Conservation (phyloP, 2,888 invertebrate species). For the Corbicula japonica region DNA sequence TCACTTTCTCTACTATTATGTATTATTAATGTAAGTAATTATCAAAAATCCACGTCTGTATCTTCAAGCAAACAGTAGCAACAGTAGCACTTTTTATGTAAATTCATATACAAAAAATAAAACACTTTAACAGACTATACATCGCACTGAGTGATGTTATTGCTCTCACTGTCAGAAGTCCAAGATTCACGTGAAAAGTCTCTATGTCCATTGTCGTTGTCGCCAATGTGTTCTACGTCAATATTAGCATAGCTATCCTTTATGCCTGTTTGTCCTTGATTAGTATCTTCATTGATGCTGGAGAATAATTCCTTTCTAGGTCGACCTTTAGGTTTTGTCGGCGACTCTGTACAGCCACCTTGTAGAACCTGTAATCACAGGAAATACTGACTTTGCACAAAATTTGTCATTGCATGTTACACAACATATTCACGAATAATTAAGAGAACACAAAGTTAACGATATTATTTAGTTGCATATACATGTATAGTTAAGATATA, state of each 20-base stretch:
- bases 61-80: background rate
- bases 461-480: too few species aligned
- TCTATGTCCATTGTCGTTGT: background rate
- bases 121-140: background rate
- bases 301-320: conserved; percentile 82
- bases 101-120: background rate
- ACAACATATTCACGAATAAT: too few species aligned
- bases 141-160: background rate
- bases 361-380: conserved; percentile 85
- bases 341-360: conserved; percentile 84
- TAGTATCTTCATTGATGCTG: background rate
- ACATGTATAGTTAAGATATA: too few species aligned
- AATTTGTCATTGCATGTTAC: too few species aligned
- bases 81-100: background rate
- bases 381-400: too few species aligned
- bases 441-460: too few species aligned
- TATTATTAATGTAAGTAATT: too few species aligned
- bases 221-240: background rate
- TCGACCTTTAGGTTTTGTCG: conserved; percentile 86
- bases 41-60: background rate
- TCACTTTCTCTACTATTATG: too few species aligned
- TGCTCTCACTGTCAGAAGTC: background rate
- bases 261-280: background rate
- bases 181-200: background rate
- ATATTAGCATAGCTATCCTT: background rate